Conservation (phyloP, 2,113 vertebrate genomes). For the Dromiciops gliroides region DNA sequence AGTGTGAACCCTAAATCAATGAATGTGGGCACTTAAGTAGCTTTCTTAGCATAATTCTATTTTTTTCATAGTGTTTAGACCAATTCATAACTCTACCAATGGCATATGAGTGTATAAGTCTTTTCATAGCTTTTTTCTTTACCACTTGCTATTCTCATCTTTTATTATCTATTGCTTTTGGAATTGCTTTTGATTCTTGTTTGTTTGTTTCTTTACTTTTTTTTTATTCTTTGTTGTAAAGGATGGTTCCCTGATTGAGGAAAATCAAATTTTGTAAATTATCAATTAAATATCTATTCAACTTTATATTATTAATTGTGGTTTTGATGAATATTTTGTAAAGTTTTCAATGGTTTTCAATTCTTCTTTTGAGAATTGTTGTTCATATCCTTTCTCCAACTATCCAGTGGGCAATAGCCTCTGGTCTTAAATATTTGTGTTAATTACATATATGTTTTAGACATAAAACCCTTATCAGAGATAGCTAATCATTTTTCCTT, state of each 20-base stretch:
- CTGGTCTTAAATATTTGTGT: background rate
- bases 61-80: background rate
- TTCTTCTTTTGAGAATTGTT: background rate
- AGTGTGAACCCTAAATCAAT: background rate
- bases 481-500: background rate
- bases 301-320: background rate
- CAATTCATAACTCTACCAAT: background rate
- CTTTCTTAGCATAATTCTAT: background rate
- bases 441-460: background rate
- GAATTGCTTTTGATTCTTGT: background rate
- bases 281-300: background rate
- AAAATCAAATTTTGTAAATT: background rate
- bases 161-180: background rate
- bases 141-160: background rate
- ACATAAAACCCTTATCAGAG: background rate
- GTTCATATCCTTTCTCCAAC: background rate
- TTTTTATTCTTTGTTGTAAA: too few species aligned
- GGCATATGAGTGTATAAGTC: background rate
- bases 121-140: background rate
- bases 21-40: background rate
- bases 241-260: background rate
- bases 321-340: background rate
- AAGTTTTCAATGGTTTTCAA: background rate
- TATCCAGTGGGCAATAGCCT: background rate
- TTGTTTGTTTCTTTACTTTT: too few species aligned